phyloP scores from a whole-genome alignment of 2,797 vertebrate species.

The Alauda arvensis region DNA sequence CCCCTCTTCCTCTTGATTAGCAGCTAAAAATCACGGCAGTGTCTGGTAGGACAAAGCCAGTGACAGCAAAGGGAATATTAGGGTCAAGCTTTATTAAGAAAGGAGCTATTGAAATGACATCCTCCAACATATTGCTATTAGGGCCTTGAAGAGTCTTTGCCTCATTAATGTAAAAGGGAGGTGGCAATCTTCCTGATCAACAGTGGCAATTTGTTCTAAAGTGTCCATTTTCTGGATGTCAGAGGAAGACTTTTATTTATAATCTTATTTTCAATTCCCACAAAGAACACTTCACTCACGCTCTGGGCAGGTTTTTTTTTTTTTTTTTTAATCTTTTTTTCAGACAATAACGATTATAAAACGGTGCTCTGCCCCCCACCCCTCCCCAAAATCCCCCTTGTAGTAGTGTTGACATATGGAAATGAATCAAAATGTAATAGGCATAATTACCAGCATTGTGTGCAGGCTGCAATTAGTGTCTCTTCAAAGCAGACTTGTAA shows the following conservation, averaged over 20 bases:
- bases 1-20: neutral
- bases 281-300: conserved; percentile 79
- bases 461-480: conserved; percentile 82
- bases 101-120: conserved; percentile 64
- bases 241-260: conserved; percentile 79
- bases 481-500: conserved; percentile 77
- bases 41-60: conserved; percentile 44
- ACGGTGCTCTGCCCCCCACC: conserved; percentile 15
- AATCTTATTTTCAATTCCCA: conserved; percentile 80
- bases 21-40: conserved; percentile 41
- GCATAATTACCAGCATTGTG: conserved; percentile 81
- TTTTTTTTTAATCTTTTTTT: neutral
- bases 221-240: conserved; percentile 81
- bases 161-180: conserved; percentile 77
- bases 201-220: conserved; percentile 79
- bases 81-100: conserved; percentile 52
- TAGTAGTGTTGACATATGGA: conserved; percentile 80
- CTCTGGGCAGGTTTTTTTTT: conserved; percentile 41
- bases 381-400: conserved; percentile 47
- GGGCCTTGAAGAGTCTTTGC: conserved; percentile 67
- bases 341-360: conserved; percentile 79
- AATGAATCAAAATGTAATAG: conserved; percentile 83
- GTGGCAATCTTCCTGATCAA: conserved; percentile 77
- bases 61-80: conserved; percentile 43
- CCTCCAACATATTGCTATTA: conserved; percentile 70